A percentile compares a stretch with the other conserved stretches of the same genome.
phyloP scores from a whole-genome alignment of 2,113 vertebrate species.

The Hemiprocne comata region DNA sequence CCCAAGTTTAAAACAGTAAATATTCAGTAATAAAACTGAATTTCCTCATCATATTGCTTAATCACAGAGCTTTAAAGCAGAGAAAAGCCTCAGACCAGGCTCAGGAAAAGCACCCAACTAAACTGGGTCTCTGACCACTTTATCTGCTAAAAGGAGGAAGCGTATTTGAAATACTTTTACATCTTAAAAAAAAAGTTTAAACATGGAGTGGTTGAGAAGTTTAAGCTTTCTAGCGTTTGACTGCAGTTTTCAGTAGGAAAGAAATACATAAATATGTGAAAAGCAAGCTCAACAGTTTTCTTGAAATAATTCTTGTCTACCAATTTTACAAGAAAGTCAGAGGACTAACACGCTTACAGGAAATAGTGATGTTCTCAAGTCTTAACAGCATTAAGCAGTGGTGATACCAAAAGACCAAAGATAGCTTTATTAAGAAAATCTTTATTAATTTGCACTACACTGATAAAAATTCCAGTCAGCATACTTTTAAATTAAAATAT shows the following conservation, averaged over 20 bases:
- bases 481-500: not conserved
- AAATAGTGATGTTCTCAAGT: not conserved
- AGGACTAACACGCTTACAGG: not conserved
- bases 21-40: not conserved
- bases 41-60: not conserved
- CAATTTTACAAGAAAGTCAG: not conserved
- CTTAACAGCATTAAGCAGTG: not conserved
- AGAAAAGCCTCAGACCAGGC: not conserved
- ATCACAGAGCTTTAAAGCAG: not conserved
- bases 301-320: not conserved
- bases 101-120: not conserved
- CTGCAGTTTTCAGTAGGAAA: not conserved
- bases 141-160: not conserved
- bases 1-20: not conserved
- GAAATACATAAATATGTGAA: not conserved
- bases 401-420: not conserved
- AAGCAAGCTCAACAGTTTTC: not conserved
- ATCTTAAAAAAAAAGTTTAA: not conserved
- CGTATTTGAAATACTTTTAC: not conserved
- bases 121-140: not conserved
- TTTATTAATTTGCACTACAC: not conserved
- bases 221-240: not conserved
- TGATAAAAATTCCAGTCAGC: conserved; percentile 49
- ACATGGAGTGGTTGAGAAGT: not conserved
- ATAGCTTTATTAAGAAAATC: conserved; percentile 6